Evolutionary conservation across 2,888 invertebrate species (phyloP).

Genomic region (Amphipyra berbera): DNA sequence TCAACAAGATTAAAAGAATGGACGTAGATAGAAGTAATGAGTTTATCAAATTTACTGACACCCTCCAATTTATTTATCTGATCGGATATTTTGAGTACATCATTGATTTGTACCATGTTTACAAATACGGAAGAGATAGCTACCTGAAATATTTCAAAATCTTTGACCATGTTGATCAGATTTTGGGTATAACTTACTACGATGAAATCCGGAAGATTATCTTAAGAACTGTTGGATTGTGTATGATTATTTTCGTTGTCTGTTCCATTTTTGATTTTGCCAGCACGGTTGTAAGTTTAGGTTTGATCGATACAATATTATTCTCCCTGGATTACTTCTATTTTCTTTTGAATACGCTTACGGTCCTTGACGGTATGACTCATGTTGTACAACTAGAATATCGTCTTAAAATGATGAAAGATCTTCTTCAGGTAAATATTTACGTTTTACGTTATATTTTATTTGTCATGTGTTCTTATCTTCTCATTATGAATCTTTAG

Average conservation of each 20-base stretch:
- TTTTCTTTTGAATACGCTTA: conserved; percentile 52
- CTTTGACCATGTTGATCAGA: conserved; percentile 54
- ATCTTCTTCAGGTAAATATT: conserved; percentile 30
- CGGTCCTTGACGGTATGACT: conserved; percentile 43
- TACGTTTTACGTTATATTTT: neutral
- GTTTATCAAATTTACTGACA: conserved; percentile 42
- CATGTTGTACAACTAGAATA: conserved; percentile 58
- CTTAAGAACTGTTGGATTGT: conserved; percentile 7
- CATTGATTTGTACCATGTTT: conserved; percentile 52
- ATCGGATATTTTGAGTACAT: conserved; percentile 52
- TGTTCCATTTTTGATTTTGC: conserved; percentile 37
- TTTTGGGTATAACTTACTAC: conserved; percentile 49
- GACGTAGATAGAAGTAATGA: neutral
- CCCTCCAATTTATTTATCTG: conserved; percentile 43
- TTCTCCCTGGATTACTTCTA: conserved; percentile 54
- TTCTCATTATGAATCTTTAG: no score
- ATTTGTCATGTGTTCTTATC: no score
- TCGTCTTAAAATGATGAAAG: conserved; percentile 44
- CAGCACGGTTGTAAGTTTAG: conserved; percentile 27
- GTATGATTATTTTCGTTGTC: conserved; percentile 5
- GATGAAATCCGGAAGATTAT: conserved; percentile 46
- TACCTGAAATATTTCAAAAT: conserved; percentile 50
- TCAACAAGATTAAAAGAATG: conserved; percentile 33
- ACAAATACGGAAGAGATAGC: conserved; percentile 43
- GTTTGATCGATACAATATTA: conserved; percentile 19